These are phyloP conservation scores for Nesometra sesokonis DNA, from an alignment of 35 echinoderm and acorn worm genomes.

Conservation along the genomic window DNA sequence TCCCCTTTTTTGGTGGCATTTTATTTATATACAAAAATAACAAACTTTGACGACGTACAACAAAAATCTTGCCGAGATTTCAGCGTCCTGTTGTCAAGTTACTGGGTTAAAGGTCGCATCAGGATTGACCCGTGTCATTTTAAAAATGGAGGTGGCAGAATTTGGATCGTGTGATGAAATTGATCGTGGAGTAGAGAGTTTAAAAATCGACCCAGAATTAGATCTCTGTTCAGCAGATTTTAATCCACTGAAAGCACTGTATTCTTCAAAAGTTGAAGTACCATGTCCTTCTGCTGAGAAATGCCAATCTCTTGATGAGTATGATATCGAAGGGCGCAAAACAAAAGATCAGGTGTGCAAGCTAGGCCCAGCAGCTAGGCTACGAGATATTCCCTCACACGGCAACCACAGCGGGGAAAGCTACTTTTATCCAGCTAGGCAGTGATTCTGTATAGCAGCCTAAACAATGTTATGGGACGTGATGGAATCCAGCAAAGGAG, in stretches of 20 bases:
- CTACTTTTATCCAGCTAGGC: too few relatives aligned
- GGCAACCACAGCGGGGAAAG: too few relatives aligned
- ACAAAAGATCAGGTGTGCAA: neutral
- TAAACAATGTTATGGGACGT: too few relatives aligned
- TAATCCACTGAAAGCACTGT: conserved; percentile 68
- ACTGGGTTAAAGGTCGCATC: neutral
- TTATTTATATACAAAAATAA: neutral
- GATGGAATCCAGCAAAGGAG: too few relatives aligned
- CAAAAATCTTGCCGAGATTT: neutral
- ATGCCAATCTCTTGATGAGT: neutral
- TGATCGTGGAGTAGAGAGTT: neutral
- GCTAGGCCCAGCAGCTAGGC: neutral
- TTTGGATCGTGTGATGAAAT: too few relatives aligned
- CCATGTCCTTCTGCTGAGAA: conserved; percentile 36
- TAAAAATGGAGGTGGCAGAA: conserved; percentile 79
- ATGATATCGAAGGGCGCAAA: neutral
- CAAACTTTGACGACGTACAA: neutral
- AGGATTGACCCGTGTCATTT: too few relatives aligned
- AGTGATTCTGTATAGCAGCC: too few relatives aligned
- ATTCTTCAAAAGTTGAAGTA: conserved; percentile 33
- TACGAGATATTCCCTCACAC: too few relatives aligned
- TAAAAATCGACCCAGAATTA: conserved; percentile 29
- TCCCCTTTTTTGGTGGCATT: conserved; percentile 91
- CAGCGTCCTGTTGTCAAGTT: conserved; percentile 30
- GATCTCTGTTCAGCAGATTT: conserved; percentile 62